A percentile compares a stretch with the other conserved stretches of the same genome.
Conservation (phyloP, 2,888 invertebrate genomes). For the Acanthoscelides obtectus region DNA sequence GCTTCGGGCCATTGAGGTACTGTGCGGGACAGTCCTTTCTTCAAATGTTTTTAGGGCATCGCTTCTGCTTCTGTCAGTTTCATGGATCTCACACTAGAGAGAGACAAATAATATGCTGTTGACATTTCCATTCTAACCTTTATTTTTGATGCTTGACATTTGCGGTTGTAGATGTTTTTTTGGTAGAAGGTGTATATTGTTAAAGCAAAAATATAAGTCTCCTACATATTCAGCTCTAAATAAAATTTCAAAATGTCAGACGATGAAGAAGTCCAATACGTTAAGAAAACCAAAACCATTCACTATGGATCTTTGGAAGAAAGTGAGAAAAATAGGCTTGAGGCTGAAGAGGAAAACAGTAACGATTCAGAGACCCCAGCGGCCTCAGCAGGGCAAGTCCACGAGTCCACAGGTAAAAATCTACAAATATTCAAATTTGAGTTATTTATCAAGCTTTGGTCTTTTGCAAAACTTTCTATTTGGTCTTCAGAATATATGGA, state of each 20-base stretch:
- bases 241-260: constrained; percentile 62
- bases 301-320: constrained; percentile 92
- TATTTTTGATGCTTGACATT: background rate
- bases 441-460: background rate
- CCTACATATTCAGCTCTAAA: background rate
- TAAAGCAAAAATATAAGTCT: background rate
- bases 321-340: constrained; percentile 67
- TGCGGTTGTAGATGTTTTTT: background rate
- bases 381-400: constrained; percentile 58
- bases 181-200: background rate
- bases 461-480: background rate
- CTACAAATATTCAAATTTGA: background rate
- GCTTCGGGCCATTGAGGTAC: background rate
- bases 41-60: background rate
- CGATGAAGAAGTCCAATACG: constrained; percentile 70
- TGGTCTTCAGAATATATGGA: constrained; percentile 70
- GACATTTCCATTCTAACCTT: background rate
- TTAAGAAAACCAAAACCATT: constrained; percentile 71
- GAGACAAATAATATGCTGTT: background rate
- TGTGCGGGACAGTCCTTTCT: background rate
- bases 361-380: constrained; percentile 52
- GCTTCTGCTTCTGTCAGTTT: background rate
- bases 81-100: background rate
- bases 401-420: constrained; percentile 58
- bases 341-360: constrained; percentile 53